Evolutionary conservation across 2,113 vertebrate genomes (phyloP), one percentile per base, ranked within the genome.

Genomic region (Scartelaos histophorus): DNA sequence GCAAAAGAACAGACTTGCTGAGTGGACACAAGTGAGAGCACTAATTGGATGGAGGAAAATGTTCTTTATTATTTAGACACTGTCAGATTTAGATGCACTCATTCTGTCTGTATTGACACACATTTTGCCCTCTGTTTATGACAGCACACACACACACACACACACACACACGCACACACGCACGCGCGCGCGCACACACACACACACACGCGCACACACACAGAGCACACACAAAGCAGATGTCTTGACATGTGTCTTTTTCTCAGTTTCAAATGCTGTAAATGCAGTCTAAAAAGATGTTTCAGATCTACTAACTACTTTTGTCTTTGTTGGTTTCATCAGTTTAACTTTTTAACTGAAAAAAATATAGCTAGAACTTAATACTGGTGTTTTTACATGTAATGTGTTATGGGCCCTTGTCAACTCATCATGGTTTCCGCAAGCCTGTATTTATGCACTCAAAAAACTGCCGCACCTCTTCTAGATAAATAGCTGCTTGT

Each of bases 31-130:
- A 79, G 68, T 43, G 67, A 66, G 13, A 24, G 58, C 69, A 72
- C 72, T 87, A 87, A 91, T 90, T 84, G 82, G 82, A 54, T 69
- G 76, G 72, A 84, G 77, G 72, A 67, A 66, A 70, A 58, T 25
- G 70, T 81, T 88, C 49, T 71, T 60, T 71, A 67, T 45, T 78
- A 53, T 77, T 78, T 71, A 67, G 45, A 66, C 49, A 70, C 19
- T 79, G 67, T 82, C 65, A 66, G 62, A 83, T 67, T 73, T 58
- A 78, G 54, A 69, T 69, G 80, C 60, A 60, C 68, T 74, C 58
- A 73, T 72, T 82, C 73, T 82, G 77, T 84, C 67, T 74, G 66
- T 83, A 60, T 57, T 74, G 22, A 54, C 60, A 58, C 24, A 68
- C 62, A 62, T 71, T 34, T 57, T 66, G 47, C 5, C 62, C 47